These are phyloP conservation scores for Cottus gobio DNA, from an alignment of 2,113 vertebrate genomes.

Conservation along the genomic window DNA sequence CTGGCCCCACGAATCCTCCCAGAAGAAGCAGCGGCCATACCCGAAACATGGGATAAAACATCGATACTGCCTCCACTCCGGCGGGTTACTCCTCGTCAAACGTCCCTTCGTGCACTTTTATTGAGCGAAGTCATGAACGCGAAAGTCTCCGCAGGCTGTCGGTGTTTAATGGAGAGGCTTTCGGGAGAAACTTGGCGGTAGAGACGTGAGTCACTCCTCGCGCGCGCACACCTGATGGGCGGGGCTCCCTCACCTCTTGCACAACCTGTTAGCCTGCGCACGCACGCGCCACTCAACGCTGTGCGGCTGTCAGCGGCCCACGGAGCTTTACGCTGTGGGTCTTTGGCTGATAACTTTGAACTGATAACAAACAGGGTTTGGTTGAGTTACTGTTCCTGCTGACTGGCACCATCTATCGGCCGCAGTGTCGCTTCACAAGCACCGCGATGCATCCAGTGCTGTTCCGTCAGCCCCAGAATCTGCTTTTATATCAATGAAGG, in stretches of 20 bases:
- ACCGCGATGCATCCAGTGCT: no score
- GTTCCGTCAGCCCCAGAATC: no score
- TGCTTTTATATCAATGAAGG: no score
- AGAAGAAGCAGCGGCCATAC: conserved; percentile 71
- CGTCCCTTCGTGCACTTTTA: conserved; percentile 3
- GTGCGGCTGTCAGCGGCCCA: not conserved
- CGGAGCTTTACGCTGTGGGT: not conserved
- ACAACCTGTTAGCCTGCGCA: conserved; percentile 35
- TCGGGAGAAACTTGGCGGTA: not conserved
- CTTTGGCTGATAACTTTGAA: not conserved
- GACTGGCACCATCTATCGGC: conserved; percentile 34
- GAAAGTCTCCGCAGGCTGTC: not conserved
- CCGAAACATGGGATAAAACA: conserved; percentile 57
- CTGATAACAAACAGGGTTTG: no score
- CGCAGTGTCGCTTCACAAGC: not conserved
- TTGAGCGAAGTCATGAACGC: not conserved
- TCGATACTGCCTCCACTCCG: conserved; percentile 7
- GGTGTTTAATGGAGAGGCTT: not conserved
- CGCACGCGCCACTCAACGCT: not conserved
- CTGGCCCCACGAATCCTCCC: conserved; percentile 69
- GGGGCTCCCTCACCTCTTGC: conserved; percentile 25
- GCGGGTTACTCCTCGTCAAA: conserved; percentile 1
- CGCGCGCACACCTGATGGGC: conserved; percentile 58
- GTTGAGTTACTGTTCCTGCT: not conserved
- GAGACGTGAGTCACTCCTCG: not conserved